These are phyloP conservation scores for Protaetia brevitarsis DNA, from an alignment of 1,140 invertebrate genomes.

Conservation along the genomic window DNA sequence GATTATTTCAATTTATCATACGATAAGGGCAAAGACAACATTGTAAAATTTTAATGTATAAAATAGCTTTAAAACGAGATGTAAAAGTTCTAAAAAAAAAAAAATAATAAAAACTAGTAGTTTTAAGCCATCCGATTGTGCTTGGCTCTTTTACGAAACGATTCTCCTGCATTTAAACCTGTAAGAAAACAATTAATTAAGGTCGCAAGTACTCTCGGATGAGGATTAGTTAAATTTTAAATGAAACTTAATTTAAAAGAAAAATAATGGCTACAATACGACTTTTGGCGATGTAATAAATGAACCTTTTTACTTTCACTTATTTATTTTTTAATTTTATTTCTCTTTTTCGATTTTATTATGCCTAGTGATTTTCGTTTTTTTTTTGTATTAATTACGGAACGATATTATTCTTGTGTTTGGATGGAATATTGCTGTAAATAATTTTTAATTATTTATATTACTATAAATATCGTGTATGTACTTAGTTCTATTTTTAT, in stretches of 20 bases:
- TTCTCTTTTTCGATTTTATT: background rate
- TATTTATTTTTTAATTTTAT: background rate
- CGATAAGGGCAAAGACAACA: background rate
- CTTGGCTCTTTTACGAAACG: background rate
- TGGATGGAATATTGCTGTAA: constrained; percentile 38
- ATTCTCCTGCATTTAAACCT: no score
- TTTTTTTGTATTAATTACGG: background rate
- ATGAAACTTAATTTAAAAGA: background rate
- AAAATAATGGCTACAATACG: background rate
- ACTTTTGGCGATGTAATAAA: background rate
- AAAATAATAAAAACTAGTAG: background rate
- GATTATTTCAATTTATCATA: background rate
- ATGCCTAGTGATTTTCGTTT: background rate
- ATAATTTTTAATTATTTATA: constrained; percentile 44
- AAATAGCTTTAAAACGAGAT: constrained; percentile 13
- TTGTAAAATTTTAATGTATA: constrained; percentile 14
- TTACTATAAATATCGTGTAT: constrained; percentile 32
- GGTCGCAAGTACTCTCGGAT: background rate
- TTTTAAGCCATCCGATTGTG: background rate
- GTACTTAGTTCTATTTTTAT: constrained; percentile 44
- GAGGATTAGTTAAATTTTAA: constrained; percentile 11
- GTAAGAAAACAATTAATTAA: no score
- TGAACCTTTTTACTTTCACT: background rate
- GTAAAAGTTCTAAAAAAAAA: constrained; percentile 8
- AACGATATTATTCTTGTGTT: background rate